Evolutionary conservation across 2,797 vertebrate genomes (phyloP), one percentile per base, ranked within the genome.

Genomic region (Peromyscus melanophrys): DNA sequence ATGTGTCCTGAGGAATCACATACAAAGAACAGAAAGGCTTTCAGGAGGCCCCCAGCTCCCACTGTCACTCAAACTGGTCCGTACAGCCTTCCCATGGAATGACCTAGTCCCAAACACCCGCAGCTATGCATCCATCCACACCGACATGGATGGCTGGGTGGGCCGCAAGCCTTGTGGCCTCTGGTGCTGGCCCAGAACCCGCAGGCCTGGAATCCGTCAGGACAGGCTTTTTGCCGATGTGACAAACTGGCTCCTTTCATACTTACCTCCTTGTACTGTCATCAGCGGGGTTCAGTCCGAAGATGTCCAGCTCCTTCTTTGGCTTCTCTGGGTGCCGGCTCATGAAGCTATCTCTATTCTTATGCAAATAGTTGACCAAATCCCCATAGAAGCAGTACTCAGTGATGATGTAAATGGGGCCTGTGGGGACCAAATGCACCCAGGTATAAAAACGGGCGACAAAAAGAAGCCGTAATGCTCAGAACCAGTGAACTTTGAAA

Each of bases 311-410:
- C 89, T 99, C 99, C 93, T 99, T 99, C 97, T 99, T 99, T 43
- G 98, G 98, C 95, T 99, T 99, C 97, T 99, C 99, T 0, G 99
- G 99, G 83, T 99, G 99, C 63, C 98, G 98, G 97, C 98, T 99
- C 93, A 99, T 98, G 98, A 99, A 99, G 96, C 98, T 99, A 96
- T 99, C 99, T 92, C 99, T 99, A 93, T 99, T 99, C 98, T 99
- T 99, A 98, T 99, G 99, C 93, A 99, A 98, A 98, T 99, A 99
- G 99, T 99, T 99, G 97, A 99, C 99, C 98, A 99, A 98, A 98
- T 99, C 99, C 13, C 99, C 99, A n/a, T 99, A 99, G 99, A 99
- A 99, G 97, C 99, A 99, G 97, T 99, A 99, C 98, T 99, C 99
- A 0, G 99, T 99, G 98, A 99, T 99, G 94, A 99, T 99, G 98